Base-by-base conservation (phyloP, 1,140 invertebrate genomes). In the Heliconius hewitsoni region DNA sequence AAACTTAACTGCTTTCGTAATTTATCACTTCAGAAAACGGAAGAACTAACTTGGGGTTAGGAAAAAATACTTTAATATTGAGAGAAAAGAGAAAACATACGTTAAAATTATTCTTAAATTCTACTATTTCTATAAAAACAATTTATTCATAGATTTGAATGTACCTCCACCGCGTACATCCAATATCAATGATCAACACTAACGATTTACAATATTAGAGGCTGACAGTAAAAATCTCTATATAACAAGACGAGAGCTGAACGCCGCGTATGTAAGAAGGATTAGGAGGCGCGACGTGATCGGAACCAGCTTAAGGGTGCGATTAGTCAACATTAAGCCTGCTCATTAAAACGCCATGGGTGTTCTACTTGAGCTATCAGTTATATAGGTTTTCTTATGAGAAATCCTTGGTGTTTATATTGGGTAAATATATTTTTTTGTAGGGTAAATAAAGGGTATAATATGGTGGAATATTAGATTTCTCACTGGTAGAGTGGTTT, bases 1-100 rank as follows among this genome's bases (percentile, higher is more conserved):
- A 76, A 76, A 76, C 60, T 76, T 76, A 27, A 42, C 75, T 46
- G 60, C 75, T 71, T 76, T 76, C 66, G 75, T 76, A 76, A 76
- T 76, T 76, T 76, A 76, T 76, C 71, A 72, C 75, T 76, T 76
- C 42, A 55, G 57, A 50, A 76, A 42, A 76, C 71, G 66, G 23
- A 37, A 39, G 16, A 72, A 72, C 16, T 72, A 42, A 72, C 30
- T 42, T 19, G 71, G 18, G 19, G 71, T 72, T 39, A 42, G 71
- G 18, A 52, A 72, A 23, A 72, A 72, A 72, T 72, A 42, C 37
- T 39, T 72, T 42, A 72, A 19, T 55, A 66, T 66, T 66, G 60
- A 13, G 60, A 66, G 23, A 23, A 11, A 66, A n/a, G 55, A 57
- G 8, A 57, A 23, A 57, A 57, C 34, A 23, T 57, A 57, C 8